Conservation (phyloP, 2,797 vertebrate genomes). For the Avahi laniger region DNA sequence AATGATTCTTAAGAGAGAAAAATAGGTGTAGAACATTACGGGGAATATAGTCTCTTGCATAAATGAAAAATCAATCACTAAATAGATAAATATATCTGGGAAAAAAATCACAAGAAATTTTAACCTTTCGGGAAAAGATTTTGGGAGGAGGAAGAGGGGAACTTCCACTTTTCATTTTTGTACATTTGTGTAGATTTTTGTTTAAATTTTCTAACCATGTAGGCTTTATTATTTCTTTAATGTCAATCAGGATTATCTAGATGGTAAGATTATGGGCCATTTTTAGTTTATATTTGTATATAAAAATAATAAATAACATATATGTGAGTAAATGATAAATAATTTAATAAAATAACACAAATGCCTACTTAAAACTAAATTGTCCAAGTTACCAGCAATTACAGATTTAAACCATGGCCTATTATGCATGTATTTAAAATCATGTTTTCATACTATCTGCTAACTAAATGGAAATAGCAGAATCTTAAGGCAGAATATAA, state of each 20-base stretch:
- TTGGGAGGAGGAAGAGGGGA: neutral
- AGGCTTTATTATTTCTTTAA: neutral
- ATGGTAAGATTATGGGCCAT: neutral
- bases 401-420: neutral
- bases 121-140: neutral
- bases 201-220: neutral
- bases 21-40: neutral
- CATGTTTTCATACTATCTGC: neutral
- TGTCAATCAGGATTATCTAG: neutral
- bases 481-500: neutral
- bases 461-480: constrained; percentile 1
- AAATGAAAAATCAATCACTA: neutral
- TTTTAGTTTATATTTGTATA: neutral
- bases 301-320: neutral
- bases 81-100: neutral
- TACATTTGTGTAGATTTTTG: neutral
- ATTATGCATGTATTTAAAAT: neutral
- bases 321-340: neutral
- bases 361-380: neutral
- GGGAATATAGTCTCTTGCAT: neutral
- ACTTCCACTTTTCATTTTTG: neutral
- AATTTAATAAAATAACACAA: neutral
- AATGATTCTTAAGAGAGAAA: neutral
- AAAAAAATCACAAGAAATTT: neutral
- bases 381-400: neutral